Percentiles rank a stretch among this genome's conserved stretches.
These are phyloP conservation scores for Diceros bicornis DNA, from an alignment of 2,797 vertebrate species.

Conservation along the genomic window DNA sequence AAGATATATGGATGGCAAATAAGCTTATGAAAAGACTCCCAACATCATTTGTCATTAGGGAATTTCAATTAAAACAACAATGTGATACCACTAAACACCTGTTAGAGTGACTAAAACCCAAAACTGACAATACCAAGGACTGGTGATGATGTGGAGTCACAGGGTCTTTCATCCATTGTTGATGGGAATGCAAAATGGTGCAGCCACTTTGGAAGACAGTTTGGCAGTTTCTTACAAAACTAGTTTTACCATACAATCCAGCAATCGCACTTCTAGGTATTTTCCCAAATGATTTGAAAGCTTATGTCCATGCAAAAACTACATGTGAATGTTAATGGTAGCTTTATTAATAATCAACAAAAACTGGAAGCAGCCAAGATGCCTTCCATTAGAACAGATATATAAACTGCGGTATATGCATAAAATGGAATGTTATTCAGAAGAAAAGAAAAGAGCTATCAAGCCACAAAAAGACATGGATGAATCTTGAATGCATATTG, in stretches of 20 bases:
- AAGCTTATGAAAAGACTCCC: not conserved
- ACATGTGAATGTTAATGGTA: not conserved
- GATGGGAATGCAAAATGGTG: not conserved
- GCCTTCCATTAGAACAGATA: not conserved
- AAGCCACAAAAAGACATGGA: constrained; percentile 7
- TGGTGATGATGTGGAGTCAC: not conserved
- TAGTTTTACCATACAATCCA: not conserved
- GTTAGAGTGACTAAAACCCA: not conserved
- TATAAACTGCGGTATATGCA: not conserved
- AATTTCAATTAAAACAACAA: not conserved
- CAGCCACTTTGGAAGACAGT: not conserved
- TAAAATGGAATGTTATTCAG: not conserved
- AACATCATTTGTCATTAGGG: not conserved
- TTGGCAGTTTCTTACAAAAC: not conserved
- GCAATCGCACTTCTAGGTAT: not conserved
- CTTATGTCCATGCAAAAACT: not conserved
- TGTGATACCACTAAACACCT: not conserved
- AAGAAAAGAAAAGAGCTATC: not conserved
- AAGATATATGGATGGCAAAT: not conserved
- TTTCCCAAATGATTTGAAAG: not conserved
- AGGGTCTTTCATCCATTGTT: not conserved
- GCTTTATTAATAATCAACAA: not conserved
- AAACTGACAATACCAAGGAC: not conserved
- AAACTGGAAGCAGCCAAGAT: constrained; percentile 9
- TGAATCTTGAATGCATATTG: not conserved